Evolutionary conservation across 2,113 vertebrate genomes (phyloP).

Genomic region (Pelodiscus sinensis): DNA sequence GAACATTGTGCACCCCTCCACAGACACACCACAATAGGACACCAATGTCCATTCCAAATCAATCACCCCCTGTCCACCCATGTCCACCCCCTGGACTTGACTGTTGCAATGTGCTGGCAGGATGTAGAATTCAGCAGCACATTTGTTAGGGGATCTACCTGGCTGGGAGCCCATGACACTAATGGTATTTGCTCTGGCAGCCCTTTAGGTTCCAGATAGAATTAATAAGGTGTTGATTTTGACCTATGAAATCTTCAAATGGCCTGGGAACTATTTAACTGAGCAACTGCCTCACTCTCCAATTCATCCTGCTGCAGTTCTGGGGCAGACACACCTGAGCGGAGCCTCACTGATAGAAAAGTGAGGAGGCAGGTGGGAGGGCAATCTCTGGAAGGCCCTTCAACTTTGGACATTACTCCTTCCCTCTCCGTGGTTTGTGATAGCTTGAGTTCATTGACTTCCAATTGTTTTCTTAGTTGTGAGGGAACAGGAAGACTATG

Average conservation of each 20-base stretch:
- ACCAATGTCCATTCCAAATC: not conserved
- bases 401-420: not conserved
- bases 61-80: no score
- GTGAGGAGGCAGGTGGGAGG: not conserved
- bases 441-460: not conserved
- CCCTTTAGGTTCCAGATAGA: not conserved
- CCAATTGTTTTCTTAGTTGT: not conserved
- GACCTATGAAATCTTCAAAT: not conserved
- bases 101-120: not conserved
- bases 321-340: not conserved
- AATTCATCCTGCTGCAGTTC: not conserved
- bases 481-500: not conserved
- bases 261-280: not conserved
- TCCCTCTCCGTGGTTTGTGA: conserved; percentile 1
- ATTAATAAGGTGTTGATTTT: not conserved
- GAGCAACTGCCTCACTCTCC: not conserved
- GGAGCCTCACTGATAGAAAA: not conserved
- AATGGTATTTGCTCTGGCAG: not conserved
- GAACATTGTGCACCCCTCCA: not conserved
- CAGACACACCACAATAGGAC: not conserved
- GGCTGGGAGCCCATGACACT: not conserved
- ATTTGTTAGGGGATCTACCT: not conserved
- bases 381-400: not conserved
- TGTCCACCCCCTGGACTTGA: not conserved
- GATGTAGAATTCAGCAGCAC: not conserved